These are phyloP conservation scores for Nansenia antarctica DNA, from an alignment of 2,113 vertebrate species.

Conservation along the genomic window DNA sequence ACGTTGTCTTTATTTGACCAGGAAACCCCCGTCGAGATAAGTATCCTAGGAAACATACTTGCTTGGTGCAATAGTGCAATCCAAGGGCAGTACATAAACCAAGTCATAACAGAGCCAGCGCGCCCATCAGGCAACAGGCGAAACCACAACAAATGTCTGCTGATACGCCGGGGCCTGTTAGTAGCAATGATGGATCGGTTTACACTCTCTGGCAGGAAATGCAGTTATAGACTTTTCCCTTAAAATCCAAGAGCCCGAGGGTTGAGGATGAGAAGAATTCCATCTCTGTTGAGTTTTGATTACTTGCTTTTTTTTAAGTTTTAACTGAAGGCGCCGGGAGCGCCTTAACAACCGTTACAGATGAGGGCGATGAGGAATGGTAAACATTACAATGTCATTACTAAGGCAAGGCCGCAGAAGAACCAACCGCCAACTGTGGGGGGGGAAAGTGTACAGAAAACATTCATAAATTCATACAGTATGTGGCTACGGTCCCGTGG, in stretches of 20 bases:
- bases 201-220: neutral
- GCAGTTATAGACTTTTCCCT: neutral
- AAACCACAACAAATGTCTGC: neutral
- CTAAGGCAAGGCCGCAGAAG: neutral
- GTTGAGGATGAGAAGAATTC: neutral
- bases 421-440: neutral
- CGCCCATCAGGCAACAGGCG: neutral
- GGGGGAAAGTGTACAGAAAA: neutral
- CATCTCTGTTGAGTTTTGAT: neutral
- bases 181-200: neutral
- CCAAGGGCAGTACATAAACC: neutral
- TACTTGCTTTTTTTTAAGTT: neutral
- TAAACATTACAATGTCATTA: neutral
- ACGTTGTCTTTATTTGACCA: neutral
- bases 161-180: neutral
- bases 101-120: neutral
- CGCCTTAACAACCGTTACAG: neutral
- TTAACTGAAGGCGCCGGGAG: neutral
- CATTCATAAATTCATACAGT: neutral
- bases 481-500: constrained; percentile 17
- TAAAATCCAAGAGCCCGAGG: neutral
- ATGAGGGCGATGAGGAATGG: neutral
- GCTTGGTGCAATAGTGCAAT: neutral
- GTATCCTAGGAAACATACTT: neutral
- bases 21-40: neutral